phyloP scores from a whole-genome alignment of 1,140 invertebrate genomes.

The Drosophila parvula region DNA sequence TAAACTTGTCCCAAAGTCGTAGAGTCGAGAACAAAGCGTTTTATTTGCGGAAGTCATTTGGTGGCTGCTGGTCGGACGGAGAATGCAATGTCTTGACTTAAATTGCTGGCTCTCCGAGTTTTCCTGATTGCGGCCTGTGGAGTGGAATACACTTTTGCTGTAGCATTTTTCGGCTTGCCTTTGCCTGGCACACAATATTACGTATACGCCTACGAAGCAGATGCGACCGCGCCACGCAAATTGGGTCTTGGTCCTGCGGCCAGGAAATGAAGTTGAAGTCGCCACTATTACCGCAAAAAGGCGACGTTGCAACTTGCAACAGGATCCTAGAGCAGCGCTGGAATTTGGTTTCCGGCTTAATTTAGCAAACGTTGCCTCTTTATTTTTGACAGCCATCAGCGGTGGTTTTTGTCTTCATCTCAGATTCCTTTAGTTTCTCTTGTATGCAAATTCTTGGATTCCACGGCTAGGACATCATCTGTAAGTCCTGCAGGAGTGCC shows the following conservation, averaged over 20 bases:
- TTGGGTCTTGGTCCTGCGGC: slow-evolving; percentile 44
- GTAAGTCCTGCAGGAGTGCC: not conserved
- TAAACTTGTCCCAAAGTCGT: slow-evolving; percentile 56
- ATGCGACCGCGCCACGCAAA: slow-evolving; percentile 59
- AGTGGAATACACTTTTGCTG: slow-evolving; percentile 33
- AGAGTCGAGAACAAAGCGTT: slow-evolving; percentile 56
- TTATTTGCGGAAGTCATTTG: slow-evolving; percentile 81
- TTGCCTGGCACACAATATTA: slow-evolving; percentile 57
- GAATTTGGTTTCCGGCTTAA: slow-evolving; percentile 74
- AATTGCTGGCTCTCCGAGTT: slow-evolving; percentile 18
- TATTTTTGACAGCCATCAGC: slow-evolving; percentile 61
- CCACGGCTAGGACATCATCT: slow-evolving; percentile 25
- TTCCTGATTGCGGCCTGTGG: slow-evolving; percentile 48
- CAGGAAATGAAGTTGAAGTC: slow-evolving; percentile 77
- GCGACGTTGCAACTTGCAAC: slow-evolving; percentile 58
- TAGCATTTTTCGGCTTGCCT: slow-evolving; percentile 25
- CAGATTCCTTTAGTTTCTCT: slow-evolving; percentile 29
- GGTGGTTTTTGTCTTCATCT: slow-evolving; percentile 25
- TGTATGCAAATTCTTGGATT: slow-evolving; percentile 41
- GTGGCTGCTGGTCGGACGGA: slow-evolving; percentile 53
- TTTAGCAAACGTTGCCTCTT: slow-evolving; percentile 78
- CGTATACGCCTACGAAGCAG: slow-evolving; percentile 73
- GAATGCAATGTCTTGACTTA: slow-evolving; percentile 51
- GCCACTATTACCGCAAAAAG: slow-evolving; percentile 66
- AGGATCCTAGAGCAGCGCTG: slow-evolving; percentile 10